These are phyloP conservation scores for Drosophila paramelanica DNA, from an alignment of 2,888 invertebrate species.

Conservation along the genomic window DNA sequence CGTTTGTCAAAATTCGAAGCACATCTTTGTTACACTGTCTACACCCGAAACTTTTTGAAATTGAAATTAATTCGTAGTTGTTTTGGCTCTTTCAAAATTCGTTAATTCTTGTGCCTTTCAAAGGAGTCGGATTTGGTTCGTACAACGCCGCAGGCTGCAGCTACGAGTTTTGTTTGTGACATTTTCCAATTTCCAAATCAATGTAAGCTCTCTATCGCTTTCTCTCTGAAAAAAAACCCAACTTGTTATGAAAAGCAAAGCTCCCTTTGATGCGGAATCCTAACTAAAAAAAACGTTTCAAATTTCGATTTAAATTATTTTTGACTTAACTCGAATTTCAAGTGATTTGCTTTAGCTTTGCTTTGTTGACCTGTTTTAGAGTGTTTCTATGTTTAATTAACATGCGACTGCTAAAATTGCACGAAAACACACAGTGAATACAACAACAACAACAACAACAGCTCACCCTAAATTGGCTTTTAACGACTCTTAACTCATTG, in stretches of 20 bases:
- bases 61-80: conserved; percentile 24
- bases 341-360: conserved; percentile 4
- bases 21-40: conserved; percentile 29
- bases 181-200: conserved; percentile 6
- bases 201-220: background rate
- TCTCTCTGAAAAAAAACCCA: background rate
- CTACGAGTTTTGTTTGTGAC: conserved; percentile 11
- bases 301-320: conserved; percentile 2
- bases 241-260: conserved; percentile 43
- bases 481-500: conserved; percentile 22
- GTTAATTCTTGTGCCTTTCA: conserved; percentile 18
- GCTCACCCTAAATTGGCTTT: conserved; percentile 26
- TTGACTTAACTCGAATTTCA: conserved; percentile 14
- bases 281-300: background rate
- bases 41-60: conserved; percentile 29
- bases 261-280: conserved; percentile 9
- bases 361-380: background rate
- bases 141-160: conserved; percentile 14
- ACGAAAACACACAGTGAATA: conserved; percentile 1
- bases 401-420: conserved; percentile 19
- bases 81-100: conserved; percentile 24
- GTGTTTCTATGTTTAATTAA: conserved; percentile 33
- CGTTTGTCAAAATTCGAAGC: conserved; percentile 49
- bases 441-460: conserved; percentile 4
- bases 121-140: conserved; percentile 8